Evolutionary conservation across 1,140 invertebrate genomes (phyloP), one percentile per base, ranked within the genome.

Genomic region (Papilio glaucus): DNA sequence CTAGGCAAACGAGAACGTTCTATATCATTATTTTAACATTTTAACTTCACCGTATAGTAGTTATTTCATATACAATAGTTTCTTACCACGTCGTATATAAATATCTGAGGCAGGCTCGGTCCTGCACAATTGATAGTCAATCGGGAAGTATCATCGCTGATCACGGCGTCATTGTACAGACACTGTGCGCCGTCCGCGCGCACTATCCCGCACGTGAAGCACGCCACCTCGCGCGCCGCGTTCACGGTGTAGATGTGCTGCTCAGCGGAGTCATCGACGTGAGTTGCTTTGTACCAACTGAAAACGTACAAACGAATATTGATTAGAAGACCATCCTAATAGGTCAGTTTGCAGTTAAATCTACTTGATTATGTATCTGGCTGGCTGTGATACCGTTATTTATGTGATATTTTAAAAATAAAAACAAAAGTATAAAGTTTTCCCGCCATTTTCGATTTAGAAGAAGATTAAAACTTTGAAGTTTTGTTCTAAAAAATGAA

Each of bases 41-140:
- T 42, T 9, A 42, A 2, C 2, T 24, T 2, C n/a, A 21, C 21
- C 49, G 4, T 3, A 21, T n/a, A 42, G 9, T 42, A 42, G 41
- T 13, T 18, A 3, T 18, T 18, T 49, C 1, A 0, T 42, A n/a
- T 12, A 4, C 21, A 53, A 1, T 10, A 53, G 45, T 53, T 21
- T 57, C 84, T 86, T 71, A 93, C 92, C 62, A 83, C 82, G 53
- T 82, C 77, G 73, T 91, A 93, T 68, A 93, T 86, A 18, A 85
- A 88, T 37, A 91, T 79, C 79, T 93, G 88, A 0, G 93, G 93
- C 24, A 94, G 77, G 57, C 84, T 81, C 4, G 93, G 92, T n/a
- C 96, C 97, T 37, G 88, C 94, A 84, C 98, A 99, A 60, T 95
- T 95, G 45, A 98, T 90, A 3, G 95, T 94, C 83, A 97, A 96